Conservation (phyloP, 2,113 vertebrate genomes). For the Empidonax alnorum region DNA sequence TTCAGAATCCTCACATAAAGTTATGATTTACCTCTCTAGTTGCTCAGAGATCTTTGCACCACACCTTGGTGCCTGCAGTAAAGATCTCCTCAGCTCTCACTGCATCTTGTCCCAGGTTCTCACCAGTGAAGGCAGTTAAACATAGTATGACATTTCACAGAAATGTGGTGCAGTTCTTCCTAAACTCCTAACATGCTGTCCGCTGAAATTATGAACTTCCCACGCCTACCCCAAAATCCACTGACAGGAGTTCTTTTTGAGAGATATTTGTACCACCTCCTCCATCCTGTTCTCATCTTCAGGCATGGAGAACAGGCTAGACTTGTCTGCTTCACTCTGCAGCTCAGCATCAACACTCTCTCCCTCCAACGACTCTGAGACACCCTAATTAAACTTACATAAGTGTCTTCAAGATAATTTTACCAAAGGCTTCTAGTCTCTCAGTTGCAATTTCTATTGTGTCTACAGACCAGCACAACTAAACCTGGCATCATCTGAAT, state of each 20-base stretch:
- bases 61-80: background rate
- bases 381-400: background rate
- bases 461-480: background rate
- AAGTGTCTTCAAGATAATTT: background rate
- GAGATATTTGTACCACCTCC: constrained; percentile 31
- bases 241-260: background rate
- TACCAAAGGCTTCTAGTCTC: background rate
- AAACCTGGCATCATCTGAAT: background rate
- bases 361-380: background rate
- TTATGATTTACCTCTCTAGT: fast-evolving
- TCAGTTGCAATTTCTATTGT: background rate
- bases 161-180: background rate
- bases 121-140: background rate
- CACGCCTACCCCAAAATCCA: constrained; percentile 17
- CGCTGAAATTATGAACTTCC: constrained; percentile 6
- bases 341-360: background rate
- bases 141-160: background rate
- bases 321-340: background rate
- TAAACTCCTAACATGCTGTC: background rate
- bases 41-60: background rate
- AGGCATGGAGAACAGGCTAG: background rate
- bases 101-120: background rate
- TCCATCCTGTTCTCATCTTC: constrained; percentile 19
- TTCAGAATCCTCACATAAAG: background rate
- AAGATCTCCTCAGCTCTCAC: background rate